These are phyloP conservation scores for Eubasilissa regina DNA, from an alignment of 1,140 invertebrate genomes.

Conservation along the genomic window DNA sequence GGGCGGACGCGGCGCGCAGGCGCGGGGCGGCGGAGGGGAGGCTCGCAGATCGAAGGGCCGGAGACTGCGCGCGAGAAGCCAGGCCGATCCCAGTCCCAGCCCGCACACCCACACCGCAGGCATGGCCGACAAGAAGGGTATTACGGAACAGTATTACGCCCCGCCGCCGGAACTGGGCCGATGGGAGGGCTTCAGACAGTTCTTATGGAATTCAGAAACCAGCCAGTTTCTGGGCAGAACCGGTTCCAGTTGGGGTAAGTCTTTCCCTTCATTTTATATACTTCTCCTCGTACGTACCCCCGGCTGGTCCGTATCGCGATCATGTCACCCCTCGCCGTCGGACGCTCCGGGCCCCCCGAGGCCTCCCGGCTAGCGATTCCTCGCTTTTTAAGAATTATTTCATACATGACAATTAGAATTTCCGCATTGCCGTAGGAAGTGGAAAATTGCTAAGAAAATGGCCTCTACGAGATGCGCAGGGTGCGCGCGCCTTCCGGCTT, in stretches of 20 bases:
- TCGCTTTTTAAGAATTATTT: slow-evolving; percentile 8
- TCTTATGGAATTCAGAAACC: slow-evolving; percentile 91
- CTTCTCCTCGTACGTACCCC: slow-evolving; percentile 46
- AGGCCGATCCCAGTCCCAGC: slow-evolving; percentile 41
- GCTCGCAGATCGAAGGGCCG: slow-evolving; percentile 63
- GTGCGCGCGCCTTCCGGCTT: slow-evolving; percentile 55
- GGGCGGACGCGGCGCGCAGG: slow-evolving; percentile 57
- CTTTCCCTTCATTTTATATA: slow-evolving; percentile 47
- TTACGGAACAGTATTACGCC: slow-evolving; percentile 82
- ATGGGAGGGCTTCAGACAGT: slow-evolving; percentile 88
- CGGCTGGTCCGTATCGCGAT: not conserved
- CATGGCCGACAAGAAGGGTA: slow-evolving; percentile 87
- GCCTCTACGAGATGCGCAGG: slow-evolving; percentile 48
- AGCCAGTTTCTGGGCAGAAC: slow-evolving; percentile 90
- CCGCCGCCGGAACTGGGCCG: slow-evolving; percentile 85
- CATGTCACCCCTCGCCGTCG: slow-evolving; percentile 23
- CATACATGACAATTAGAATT: slow-evolving; percentile 46
- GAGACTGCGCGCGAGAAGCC: slow-evolving; percentile 67
- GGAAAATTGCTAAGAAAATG: slow-evolving; percentile 57
- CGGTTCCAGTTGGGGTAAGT: slow-evolving; percentile 93
- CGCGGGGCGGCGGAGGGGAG: slow-evolving; percentile 34
- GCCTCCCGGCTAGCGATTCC: not conserved
- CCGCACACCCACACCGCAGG: slow-evolving; percentile 63
- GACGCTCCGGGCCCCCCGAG: not conserved
- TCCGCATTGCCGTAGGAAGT: slow-evolving; percentile 57